Base-by-base conservation (phyloP, 2,888 invertebrate genomes). In the Oligia strigilis region DNA sequence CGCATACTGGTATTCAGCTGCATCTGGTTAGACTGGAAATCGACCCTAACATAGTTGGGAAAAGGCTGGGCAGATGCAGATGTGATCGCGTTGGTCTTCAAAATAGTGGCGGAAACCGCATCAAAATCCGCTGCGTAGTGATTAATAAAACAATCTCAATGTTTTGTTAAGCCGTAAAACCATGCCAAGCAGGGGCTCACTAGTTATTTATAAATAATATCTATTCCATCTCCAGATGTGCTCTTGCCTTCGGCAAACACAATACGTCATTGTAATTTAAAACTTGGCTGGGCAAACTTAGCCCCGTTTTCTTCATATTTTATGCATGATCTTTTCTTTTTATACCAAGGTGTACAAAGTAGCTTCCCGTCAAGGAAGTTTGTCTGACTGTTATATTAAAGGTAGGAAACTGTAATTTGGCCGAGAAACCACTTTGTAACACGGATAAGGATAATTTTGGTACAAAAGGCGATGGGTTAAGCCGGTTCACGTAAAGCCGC, bases 211-310 rank as follows among this genome's bases (percentile, higher is more conserved):
- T 72, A 77, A 66, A 81, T 52, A 55, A n/a, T 72, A 52, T 62
- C n/a, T 29, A 6, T 14, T 5, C 17, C 13, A 70, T 62, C 62
- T 55, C 40, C 29, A 60, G 69, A 23, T 72, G 58, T 46, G 29
- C 46, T 29, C 52, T 77, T 74, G 17, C 69, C 23, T 52, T 36
- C 49, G 52, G 14, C 62, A 71, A 74, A 84, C 72, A 76, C 72
- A 71, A 78, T 78, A 69, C 73, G 70, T 83, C 73, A 81, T 77
- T 83, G 66, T 84, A 74, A 84, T 83, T 84, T 84, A 77, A 71
- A 84, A 77, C 83, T 84, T 84, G 36, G 19, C 40, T 11, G 17
- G n/a, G 62, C 14, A n/a, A 73, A 73, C 72, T 82, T 78, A 69
- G 64, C 58, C 60, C 17, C 60, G 23, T 52, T 67, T 43, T 17